phyloP scores from a whole-genome alignment of 2,888 invertebrate genomes.

The Balanococcus diminutus region DNA sequence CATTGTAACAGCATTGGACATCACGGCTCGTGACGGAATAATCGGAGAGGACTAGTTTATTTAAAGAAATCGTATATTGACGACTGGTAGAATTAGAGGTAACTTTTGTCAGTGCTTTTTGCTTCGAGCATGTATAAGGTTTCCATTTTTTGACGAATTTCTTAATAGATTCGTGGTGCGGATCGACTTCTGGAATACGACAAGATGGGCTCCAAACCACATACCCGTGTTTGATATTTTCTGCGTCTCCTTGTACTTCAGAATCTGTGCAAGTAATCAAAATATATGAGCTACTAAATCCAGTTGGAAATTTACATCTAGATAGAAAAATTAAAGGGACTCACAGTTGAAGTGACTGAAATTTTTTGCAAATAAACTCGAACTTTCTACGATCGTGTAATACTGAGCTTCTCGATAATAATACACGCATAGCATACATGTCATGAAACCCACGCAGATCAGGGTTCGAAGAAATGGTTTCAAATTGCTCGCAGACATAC shows the following conservation, averaged over 20 bases:
- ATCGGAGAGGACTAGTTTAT: not conserved
- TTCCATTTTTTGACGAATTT: constrained; percentile 65
- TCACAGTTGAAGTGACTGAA: not conserved
- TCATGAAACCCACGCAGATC: not conserved
- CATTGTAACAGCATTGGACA: constrained; percentile 61
- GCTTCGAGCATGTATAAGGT: constrained; percentile 61
- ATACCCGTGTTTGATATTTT: constrained; percentile 61
- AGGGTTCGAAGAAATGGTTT: not conserved
- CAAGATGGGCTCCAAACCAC: constrained; percentile 69
- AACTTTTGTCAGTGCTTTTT: constrained; percentile 57
- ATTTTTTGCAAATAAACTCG: not conserved
- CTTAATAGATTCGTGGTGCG: constrained; percentile 64
- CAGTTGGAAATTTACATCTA: not conserved
- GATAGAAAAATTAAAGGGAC: not conserved
- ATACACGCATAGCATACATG: not conserved
- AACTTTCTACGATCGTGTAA: not conserved
- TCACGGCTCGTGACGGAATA: constrained; percentile 52
- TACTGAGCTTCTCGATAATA: not conserved
- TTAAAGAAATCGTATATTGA: constrained; percentile 52
- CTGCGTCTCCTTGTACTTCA: not conserved
- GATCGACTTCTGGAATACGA: constrained; percentile 69
- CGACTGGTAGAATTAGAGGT: constrained; percentile 42
- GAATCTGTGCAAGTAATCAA: constrained; percentile 44
- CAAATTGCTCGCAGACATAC: not conserved
- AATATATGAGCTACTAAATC: too few relatives aligned